Evolutionary conservation across 1,140 invertebrate species (phyloP).

Genomic region (Bombus vancouverensis): DNA sequence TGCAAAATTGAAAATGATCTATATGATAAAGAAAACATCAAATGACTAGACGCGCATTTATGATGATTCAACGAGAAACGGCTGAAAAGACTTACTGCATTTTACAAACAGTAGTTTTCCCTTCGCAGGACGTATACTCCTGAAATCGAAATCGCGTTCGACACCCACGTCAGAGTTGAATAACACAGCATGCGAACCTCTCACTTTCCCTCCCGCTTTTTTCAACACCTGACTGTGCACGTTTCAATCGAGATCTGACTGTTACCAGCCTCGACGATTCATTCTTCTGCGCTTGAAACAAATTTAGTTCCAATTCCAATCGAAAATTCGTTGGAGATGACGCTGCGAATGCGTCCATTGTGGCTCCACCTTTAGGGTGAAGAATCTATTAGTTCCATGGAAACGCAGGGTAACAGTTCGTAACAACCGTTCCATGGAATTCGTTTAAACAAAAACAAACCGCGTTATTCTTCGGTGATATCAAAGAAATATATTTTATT

Average conservation of each 20-base stretch:
- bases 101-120: neutral
- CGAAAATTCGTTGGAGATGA: neutral
- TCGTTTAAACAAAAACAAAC: conserved; percentile 25
- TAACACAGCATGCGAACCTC: conserved; percentile 35
- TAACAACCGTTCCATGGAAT: neutral
- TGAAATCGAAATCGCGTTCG: conserved; percentile 21
- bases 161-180: neutral
- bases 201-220: conserved; percentile 52
- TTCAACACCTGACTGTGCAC: conserved; percentile 12
- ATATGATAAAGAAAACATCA: neutral
- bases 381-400: conserved; percentile 43
- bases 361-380: conserved; percentile 43
- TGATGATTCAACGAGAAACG: neutral
- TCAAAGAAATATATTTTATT: neutral
- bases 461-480: neutral
- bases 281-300: conserved; percentile 18
- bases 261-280: conserved; percentile 9
- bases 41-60: neutral
- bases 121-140: neutral
- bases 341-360: neutral
- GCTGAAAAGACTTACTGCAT: conserved; percentile 49
- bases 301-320: conserved; percentile 17
- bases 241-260: conserved; percentile 11
- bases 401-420: conserved; percentile 44
- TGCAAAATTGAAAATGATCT: conserved; percentile 44